Evolutionary conservation across 2,113 vertebrate species (phyloP).

Genomic region (Cavia porcellus): DNA sequence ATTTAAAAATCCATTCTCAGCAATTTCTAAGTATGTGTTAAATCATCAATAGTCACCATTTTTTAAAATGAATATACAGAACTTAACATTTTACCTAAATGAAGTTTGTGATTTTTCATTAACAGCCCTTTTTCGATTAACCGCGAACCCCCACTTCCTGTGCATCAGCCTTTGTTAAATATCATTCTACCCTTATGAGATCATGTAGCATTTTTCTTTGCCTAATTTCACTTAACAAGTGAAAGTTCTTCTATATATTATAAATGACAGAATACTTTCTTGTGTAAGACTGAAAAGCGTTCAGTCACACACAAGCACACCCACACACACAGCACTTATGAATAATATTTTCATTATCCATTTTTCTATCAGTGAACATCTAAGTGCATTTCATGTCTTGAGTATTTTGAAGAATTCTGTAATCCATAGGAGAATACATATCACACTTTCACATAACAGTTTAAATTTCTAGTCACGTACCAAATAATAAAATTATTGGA

Average conservation of each 20-base stretch:
- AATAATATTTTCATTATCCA: background rate
- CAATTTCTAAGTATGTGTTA: background rate
- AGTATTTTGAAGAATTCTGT: background rate
- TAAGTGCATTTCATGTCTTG: background rate
- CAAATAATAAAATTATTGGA: background rate
- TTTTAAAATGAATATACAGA: background rate
- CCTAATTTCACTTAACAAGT: background rate
- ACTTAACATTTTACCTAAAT: background rate
- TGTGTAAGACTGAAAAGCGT: background rate
- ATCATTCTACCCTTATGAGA: background rate
- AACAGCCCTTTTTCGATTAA: background rate
- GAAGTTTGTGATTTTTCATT: background rate
- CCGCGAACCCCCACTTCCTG: background rate
- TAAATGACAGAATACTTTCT: background rate
- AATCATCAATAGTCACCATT: background rate
- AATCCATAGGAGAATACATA: too few species aligned
- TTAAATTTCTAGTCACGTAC: background rate
- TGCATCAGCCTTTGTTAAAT: accelerated
- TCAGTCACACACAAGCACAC: background rate
- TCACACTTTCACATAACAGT: too few species aligned
- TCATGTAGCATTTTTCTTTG: background rate
- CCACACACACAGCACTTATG: background rate
- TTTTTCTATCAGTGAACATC: background rate
- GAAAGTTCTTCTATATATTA: background rate
- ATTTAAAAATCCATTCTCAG: background rate